Evolutionary conservation across 2,888 invertebrate genomes (phyloP), one percentile per base, ranked within the genome.

Genomic region (Netelia virgata): DNA sequence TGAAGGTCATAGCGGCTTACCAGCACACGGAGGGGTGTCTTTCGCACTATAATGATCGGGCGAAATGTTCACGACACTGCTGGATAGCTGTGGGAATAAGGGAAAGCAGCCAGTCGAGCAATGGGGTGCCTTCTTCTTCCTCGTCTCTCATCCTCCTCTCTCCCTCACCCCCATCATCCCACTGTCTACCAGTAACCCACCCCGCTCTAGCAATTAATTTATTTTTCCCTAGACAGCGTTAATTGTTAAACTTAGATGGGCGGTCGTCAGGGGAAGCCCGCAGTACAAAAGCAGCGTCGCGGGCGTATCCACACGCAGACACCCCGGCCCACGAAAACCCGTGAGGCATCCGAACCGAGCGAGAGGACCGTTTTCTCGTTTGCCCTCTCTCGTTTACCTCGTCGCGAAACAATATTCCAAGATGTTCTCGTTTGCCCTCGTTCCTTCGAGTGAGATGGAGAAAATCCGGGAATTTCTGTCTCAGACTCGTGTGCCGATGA

Each of bases 161-260:
- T 23, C 73, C 43, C 68, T 18, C 23, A n/a, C 36, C 61, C 69
- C 78, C 16, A 61, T 14, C 9, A 14, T 14, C 8, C 28, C 14
- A 10, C 79, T 63, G 70, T 55, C 43, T 79, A 53, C 8, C 50
- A 16, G 50, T 3, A 36, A 41, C 11, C 57, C 14, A 55, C 14
- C 64, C 86, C 81, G 83, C 87, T 87, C 83, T 83, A 87, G 90
- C 91, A 92, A 93, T 92, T 92, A 92, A 92, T 93, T 92, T 91
- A 92, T 93, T 93, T 92, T 93, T 92, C 90, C 88, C 87, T 83
- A 88, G 87, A 87, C 87, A 86, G 88, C 90, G 92, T 92, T 93
- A 93, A 93, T 93, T 93, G 93, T 93, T 91, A 93, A 93, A 93
- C 92, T 93, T 93, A 92, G 92, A 93, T 93, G 88, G 90, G 92